Percentiles rank a stretch among this genome's conserved stretches.
These are phyloP conservation scores for Grapholita molesta DNA, from an alignment of 1,140 invertebrate species.

Conservation along the genomic window DNA sequence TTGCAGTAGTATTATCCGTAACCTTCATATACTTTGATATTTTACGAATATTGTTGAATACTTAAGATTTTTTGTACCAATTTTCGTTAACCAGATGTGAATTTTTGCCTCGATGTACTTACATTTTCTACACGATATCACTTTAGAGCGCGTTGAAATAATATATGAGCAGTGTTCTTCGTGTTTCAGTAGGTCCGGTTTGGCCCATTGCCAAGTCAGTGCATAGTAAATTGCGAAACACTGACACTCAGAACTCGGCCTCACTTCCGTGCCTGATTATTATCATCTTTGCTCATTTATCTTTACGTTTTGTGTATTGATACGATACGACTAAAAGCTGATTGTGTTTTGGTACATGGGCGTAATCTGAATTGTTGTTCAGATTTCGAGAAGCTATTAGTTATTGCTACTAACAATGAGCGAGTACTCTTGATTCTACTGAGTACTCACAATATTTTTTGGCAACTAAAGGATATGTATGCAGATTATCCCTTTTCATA, in stretches of 20 bases:
- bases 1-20: no score
- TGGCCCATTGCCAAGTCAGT: not conserved
- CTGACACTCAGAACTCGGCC: conserved; percentile 5
- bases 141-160: conserved; percentile 7
- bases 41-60: not conserved
- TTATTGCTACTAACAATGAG: no score
- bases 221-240: conserved; percentile 10
- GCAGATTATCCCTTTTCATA: no score
- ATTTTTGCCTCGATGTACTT: not conserved
- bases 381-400: no score
- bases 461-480: no score
- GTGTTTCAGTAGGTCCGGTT: not conserved
- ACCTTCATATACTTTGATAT: not conserved
- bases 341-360: no score
- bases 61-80: not conserved
- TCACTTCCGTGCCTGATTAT: not conserved
- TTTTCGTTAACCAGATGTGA: not conserved
- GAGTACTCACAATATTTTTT: no score
- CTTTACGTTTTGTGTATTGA: not conserved
- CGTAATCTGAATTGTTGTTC: no score
- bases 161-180: conserved; percentile 6
- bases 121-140: conserved; percentile 1
- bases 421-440: no score
- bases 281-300: conserved; percentile 5
- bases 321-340: no score